Conservation (phyloP, 2,113 vertebrate species). For the Regulus satrapa region DNA sequence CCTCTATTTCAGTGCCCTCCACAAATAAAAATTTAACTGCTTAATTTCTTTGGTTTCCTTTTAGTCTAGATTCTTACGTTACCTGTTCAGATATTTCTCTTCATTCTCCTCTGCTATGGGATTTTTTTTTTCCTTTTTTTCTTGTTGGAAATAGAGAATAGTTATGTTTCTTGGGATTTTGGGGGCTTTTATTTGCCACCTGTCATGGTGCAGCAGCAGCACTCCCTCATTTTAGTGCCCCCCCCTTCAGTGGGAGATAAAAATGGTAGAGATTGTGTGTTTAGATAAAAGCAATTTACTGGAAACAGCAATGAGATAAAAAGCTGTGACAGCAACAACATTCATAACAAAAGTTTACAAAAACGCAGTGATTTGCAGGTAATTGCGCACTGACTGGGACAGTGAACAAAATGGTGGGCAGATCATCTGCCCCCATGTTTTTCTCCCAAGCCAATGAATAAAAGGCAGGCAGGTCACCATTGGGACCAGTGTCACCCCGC, state of each 20-base stretch:
- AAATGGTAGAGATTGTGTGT: not conserved
- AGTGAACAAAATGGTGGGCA: not conserved
- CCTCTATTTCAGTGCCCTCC: not conserved
- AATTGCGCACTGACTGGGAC: not conserved
- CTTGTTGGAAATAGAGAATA: not conserved
- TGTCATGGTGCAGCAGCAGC: rapidly evolving
- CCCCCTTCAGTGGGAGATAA: not conserved
- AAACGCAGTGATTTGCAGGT: not conserved
- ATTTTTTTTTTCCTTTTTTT: not conserved
- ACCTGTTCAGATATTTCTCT: not conserved
- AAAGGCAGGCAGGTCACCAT: not conserved
- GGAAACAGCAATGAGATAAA: not conserved
- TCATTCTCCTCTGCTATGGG: rapidly evolving
- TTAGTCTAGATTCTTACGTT: not conserved
- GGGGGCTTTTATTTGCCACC: not conserved
- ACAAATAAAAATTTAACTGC: not conserved
- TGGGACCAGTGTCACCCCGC: rapidly evolving
- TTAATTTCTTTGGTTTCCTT: not conserved
- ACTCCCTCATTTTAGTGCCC: not conserved
- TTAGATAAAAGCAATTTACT: not conserved
- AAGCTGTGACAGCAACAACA: not conserved
- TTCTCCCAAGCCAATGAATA: not conserved
- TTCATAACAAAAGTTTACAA: not conserved
- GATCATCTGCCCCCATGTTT: not conserved
- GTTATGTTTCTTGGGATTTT: not conserved